Evolutionary conservation across 2,113 vertebrate species (phyloP).

Genomic region (Toxotes chatareus): DNA sequence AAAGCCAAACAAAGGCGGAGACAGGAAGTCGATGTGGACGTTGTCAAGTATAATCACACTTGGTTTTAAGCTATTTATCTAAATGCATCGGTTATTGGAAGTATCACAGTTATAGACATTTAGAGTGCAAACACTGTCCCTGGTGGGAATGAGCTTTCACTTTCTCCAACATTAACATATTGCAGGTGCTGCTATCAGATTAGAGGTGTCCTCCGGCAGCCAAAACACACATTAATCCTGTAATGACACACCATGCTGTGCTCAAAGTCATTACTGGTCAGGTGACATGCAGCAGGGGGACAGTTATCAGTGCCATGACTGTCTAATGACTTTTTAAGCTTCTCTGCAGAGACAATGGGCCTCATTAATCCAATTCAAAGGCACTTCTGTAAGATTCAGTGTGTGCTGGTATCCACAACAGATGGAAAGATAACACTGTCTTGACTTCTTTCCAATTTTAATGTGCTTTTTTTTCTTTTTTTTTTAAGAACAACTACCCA

Average conservation of each 20-base stretch:
- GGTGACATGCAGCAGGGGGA: constrained; percentile 12
- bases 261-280: constrained; percentile 29
- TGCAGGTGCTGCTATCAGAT: constrained; percentile 65
- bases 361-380: constrained; percentile 23
- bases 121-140: not conserved
- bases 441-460: not conserved
- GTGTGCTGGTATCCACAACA: not conserved
- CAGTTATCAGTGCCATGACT: constrained; percentile 26
- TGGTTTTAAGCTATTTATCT: not conserved
- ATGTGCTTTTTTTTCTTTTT: too few relatives aligned
- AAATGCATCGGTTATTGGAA: not conserved
- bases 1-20: not conserved
- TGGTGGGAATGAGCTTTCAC: not conserved
- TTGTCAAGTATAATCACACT: not conserved
- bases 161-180: constrained; percentile 41
- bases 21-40: constrained; percentile 1
- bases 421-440: not conserved
- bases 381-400: not conserved
- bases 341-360: constrained; percentile 30
- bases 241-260: constrained; percentile 51
- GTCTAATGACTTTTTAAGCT: constrained; percentile 33
- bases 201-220: constrained; percentile 57
- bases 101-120: constrained; percentile 3
- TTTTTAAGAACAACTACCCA: constrained; percentile 13
- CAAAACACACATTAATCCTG: constrained; percentile 67